Conservation (phyloP, 2,113 vertebrate species). For the Hipposideros armiger region DNA sequence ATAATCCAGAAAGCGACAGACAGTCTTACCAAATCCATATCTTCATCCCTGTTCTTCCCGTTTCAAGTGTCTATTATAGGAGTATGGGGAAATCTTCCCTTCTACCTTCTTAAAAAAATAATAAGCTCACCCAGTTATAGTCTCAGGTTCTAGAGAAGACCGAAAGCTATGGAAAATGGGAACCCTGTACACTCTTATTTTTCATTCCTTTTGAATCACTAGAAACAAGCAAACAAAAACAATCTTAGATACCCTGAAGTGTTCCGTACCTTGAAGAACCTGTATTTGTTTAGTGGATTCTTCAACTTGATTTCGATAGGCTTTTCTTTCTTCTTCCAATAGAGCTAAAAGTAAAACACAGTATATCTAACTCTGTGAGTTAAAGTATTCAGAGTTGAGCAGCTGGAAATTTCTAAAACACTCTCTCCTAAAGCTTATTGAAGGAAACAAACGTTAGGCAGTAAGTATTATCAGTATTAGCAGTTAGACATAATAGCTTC, state of each 20-base stretch:
- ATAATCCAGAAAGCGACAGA: not conserved
- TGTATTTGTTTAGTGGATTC: slow-evolving; percentile 98
- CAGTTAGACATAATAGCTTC: slow-evolving; percentile 76
- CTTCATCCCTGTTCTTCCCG: not conserved
- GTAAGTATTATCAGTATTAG: slow-evolving; percentile 76
- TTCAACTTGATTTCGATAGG: slow-evolving; percentile 93
- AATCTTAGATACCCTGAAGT: not conserved
- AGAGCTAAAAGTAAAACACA: slow-evolving; percentile 89
- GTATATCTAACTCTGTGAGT: slow-evolving; percentile 58
- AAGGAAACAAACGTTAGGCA: slow-evolving; percentile 71
- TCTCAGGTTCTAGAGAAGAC: slow-evolving; percentile 21
- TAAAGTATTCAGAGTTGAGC: slow-evolving; percentile 53
- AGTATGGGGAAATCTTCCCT: not conserved
- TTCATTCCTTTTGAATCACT: not conserved
- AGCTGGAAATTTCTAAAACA: slow-evolving; percentile 67
- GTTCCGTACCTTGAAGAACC: slow-evolving; percentile 94
- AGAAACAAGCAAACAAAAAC: not conserved
- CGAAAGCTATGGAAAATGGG: slow-evolving; percentile 3
- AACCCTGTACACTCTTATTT: not conserved
- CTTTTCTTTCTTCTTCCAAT: slow-evolving; percentile 96
- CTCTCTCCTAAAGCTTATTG: slow-evolving; percentile 52
- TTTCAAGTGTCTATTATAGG: not conserved
- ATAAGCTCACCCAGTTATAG: not conserved
- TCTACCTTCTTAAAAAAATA: not conserved
- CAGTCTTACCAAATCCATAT: not conserved